Evolutionary conservation across 2,797 vertebrate genomes (phyloP).

Genomic region (Eremophila alpestris): DNA sequence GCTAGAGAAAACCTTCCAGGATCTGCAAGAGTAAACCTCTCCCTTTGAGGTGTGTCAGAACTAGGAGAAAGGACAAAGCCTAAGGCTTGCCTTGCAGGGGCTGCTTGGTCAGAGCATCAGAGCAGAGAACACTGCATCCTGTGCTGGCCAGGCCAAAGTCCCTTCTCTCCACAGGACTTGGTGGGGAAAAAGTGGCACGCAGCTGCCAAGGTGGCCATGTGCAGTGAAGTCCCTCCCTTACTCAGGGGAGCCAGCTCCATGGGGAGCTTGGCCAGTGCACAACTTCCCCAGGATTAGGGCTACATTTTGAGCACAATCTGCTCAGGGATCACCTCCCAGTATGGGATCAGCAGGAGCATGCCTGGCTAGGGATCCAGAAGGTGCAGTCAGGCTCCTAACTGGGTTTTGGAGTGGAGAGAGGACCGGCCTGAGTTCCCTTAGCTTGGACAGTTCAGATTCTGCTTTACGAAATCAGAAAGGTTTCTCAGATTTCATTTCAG

Average conservation of each 20-base stretch:
- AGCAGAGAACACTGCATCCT: not conserved
- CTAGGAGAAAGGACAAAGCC: not conserved
- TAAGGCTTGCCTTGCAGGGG: not conserved
- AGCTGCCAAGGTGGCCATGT: not conserved
- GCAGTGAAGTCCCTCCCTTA: not conserved
- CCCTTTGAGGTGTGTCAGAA: not conserved
- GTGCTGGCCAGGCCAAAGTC: not conserved
- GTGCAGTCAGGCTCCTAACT: not conserved
- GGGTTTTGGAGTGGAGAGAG: not conserved
- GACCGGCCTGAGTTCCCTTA: not conserved
- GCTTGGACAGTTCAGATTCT: conserved; percentile 36
- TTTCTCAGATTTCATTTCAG: conserved; percentile 33
- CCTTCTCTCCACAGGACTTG: not conserved
- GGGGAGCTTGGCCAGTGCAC: not conserved
- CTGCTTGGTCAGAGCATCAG: not conserved
- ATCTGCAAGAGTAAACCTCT: not conserved
- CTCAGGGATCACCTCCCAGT: not conserved
- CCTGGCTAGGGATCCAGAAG: not conserved
- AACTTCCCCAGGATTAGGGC: not conserved
- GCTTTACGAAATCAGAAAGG: conserved; percentile 53
- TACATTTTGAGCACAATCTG: not conserved
- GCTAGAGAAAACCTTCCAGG: conserved; percentile 1
- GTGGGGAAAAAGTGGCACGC: not conserved
- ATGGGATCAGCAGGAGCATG: not conserved
- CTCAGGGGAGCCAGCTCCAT: not conserved